A percentile compares a stretch with the other conserved stretches of the same genome.
Evolutionary conservation across 2,888 invertebrate genomes (phyloP).

Genomic region (Hydriomena furcata): DNA sequence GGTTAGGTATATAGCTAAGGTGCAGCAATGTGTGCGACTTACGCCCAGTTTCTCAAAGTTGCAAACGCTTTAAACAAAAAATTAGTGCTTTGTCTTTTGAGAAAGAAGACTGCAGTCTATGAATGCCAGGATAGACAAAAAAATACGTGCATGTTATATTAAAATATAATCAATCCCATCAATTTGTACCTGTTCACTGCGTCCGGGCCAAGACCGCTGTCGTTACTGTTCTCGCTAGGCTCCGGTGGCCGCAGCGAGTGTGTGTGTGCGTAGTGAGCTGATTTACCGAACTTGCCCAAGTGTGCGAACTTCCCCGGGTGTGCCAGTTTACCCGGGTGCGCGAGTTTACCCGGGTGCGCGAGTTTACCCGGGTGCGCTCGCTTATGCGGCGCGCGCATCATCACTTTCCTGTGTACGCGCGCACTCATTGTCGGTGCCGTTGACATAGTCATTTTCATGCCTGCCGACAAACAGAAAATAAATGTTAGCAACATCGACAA

Average conservation of each 20-base stretch:
- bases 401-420: constrained; percentile 86
- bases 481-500: constrained; percentile 27
- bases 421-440: constrained; percentile 86
- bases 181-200: constrained; percentile 74
- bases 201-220: constrained; percentile 94
- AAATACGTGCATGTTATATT: constrained; percentile 12
- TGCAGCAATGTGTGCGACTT: neutral
- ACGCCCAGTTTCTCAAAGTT: neutral
- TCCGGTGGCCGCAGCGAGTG: constrained; percentile 77
- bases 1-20: no score
- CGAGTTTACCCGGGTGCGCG: constrained; percentile 73
- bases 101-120: neutral
- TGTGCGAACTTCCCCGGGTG: constrained; percentile 64
- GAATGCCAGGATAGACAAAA: neutral
- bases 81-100: neutral
- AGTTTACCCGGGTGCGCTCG: constrained; percentile 78
- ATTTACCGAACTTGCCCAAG: constrained; percentile 71
- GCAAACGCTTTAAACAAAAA: neutral
- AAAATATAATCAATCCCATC: constrained; percentile 20
- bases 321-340: constrained; percentile 70
- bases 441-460: constrained; percentile 90
- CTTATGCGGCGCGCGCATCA: constrained; percentile 87
- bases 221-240: constrained; percentile 94
- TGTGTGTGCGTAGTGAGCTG: constrained; percentile 71
- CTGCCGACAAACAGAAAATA: constrained; percentile 74